phyloP scores from a whole-genome alignment of 2,113 vertebrate genomes.

The Zonotrichia leucophrys region DNA sequence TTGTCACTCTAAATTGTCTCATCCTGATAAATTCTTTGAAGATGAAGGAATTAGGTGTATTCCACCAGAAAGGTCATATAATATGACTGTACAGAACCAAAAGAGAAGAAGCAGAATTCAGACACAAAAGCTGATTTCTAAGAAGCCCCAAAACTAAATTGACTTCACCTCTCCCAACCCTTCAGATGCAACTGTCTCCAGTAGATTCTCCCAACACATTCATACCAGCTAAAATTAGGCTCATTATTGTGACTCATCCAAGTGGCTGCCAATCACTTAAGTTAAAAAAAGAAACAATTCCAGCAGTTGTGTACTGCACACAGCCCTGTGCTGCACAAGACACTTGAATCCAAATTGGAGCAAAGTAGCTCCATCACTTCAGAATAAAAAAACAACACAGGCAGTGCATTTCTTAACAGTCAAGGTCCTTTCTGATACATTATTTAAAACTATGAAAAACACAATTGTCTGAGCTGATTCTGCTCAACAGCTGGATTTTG shows the following conservation, averaged over 20 bases:
- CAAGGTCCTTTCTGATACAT: neutral
- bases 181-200: neutral
- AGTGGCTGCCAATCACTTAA: conserved; percentile 48
- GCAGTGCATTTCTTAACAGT: neutral
- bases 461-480: neutral
- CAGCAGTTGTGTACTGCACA: conserved; percentile 12
- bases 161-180: neutral
- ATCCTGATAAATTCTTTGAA: conserved; percentile 24
- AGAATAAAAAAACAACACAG: neutral
- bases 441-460: neutral
- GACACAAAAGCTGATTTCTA: neutral
- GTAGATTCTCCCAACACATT: conserved; percentile 23
- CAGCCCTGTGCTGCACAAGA: neutral
- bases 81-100: neutral
- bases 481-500: conserved; percentile 19
- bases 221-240: conserved; percentile 56
- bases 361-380: neutral
- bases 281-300: conserved; percentile 65
- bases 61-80: neutral
- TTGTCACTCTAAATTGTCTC: neutral
- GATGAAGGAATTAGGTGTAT: neutral
- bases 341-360: neutral
- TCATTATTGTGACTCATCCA: conserved; percentile 52
- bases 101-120: neutral
- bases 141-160: neutral